Percentiles rank a stretch among this genome's conserved stretches.
phyloP scores from a whole-genome alignment of 1,140 invertebrate species.

The Nephotettix cincticeps region DNA sequence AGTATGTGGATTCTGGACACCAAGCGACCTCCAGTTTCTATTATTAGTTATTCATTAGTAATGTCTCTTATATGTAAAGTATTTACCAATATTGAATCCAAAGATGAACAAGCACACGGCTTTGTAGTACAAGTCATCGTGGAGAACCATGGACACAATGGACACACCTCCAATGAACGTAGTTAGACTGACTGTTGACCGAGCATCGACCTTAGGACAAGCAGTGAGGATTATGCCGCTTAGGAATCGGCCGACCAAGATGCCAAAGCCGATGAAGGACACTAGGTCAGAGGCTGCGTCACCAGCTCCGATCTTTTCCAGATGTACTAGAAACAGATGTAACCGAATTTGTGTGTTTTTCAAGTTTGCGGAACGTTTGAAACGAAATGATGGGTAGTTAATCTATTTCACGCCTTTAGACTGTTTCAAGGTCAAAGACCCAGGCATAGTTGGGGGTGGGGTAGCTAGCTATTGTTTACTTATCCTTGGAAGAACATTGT shows the following conservation, averaged over 20 bases:
- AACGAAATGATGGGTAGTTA: too few species aligned
- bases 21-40: too few species aligned
- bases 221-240: conserved; percentile 14
- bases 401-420: too few species aligned
- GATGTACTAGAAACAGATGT: conserved; percentile 1
- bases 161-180: background rate
- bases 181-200: background rate
- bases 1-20: too few species aligned
- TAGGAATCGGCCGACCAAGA: background rate
- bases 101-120: background rate
- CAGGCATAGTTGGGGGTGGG: too few species aligned
- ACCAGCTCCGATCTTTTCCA: background rate
- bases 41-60: too few species aligned
- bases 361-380: too few species aligned
- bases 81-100: conserved; percentile 15
- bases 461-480: too few species aligned
- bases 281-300: background rate
- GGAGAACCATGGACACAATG: background rate
- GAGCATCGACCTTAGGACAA: conserved; percentile 1
- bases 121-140: background rate
- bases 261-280: background rate
- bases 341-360: too few species aligned
- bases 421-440: too few species aligned
- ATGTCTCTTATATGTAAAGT: too few species aligned
- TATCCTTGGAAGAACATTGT: too few species aligned